These are phyloP conservation scores for Seriola aureovittata DNA, from an alignment of 2,113 vertebrate species.

Conservation along the genomic window DNA sequence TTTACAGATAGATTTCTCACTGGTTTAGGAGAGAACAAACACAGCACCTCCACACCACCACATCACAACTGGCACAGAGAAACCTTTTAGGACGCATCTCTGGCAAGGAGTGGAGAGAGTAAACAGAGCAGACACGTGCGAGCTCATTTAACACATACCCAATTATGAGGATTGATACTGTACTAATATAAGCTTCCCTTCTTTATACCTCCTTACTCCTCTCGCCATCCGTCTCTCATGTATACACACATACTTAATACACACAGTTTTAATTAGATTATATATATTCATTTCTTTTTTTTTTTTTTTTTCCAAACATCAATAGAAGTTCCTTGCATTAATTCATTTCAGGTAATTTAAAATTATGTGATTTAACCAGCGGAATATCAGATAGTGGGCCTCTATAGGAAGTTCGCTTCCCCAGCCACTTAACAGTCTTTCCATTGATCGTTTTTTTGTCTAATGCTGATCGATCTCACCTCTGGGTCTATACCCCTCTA, in stretches of 20 bases:
- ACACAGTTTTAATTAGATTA: slow-evolving; percentile 21
- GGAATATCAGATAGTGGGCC: slow-evolving; percentile 21
- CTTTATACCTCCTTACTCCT: neutral
- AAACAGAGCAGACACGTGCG: neutral
- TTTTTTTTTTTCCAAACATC: neutral
- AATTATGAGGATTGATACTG: slow-evolving; percentile 40
- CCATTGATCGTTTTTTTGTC: slow-evolving; percentile 63
- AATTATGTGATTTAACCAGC: slow-evolving; percentile 35
- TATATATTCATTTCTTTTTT: slow-evolving; percentile 4
- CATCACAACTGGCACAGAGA: slow-evolving; percentile 21
- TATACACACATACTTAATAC: neutral
- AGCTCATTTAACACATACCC: slow-evolving; percentile 16
- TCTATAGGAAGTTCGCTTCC: slow-evolving; percentile 52
- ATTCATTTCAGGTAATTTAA: slow-evolving; percentile 46
- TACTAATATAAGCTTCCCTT: slow-evolving; percentile 6
- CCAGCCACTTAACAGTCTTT: slow-evolving; percentile 55
- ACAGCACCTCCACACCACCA: neutral
- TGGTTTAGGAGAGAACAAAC: slow-evolving; percentile 45
- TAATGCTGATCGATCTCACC: slow-evolving; percentile 70
- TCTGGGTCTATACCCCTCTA: slow-evolving; percentile 43
- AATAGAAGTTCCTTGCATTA: slow-evolving; percentile 7
- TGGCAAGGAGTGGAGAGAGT: neutral
- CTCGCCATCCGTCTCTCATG: neutral
- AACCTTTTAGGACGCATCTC: slow-evolving; percentile 31
- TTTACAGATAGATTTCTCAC: slow-evolving; percentile 41